These are phyloP conservation scores for Phymatocera aterrima DNA, from an alignment of 2,888 invertebrate genomes.

Conservation along the genomic window DNA sequence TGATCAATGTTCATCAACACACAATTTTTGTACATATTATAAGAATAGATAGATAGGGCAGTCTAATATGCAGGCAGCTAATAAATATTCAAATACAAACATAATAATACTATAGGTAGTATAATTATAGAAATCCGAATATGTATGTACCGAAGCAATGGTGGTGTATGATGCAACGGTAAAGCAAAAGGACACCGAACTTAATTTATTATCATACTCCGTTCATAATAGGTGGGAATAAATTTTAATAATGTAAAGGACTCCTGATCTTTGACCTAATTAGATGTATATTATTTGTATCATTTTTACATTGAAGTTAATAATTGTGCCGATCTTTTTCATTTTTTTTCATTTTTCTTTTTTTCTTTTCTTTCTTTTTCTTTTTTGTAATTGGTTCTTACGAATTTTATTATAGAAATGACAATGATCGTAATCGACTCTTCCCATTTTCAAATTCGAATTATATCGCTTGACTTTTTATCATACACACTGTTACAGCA, in stretches of 20 bases:
- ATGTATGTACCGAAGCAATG: background rate
- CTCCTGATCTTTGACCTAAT: constrained; percentile 3
- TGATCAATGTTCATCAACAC: constrained; percentile 51
- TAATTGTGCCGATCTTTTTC: background rate
- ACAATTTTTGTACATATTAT: constrained; percentile 54
- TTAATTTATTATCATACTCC: constrained; percentile 16
- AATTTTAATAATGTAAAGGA: background rate
- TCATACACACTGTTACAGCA: background rate
- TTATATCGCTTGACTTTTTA: constrained; percentile 1
- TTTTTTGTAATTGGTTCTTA: background rate
- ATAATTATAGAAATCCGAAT: constrained; percentile 29
- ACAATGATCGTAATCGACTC: too few relatives aligned
- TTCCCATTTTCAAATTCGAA: too few relatives aligned
- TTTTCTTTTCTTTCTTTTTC: background rate
- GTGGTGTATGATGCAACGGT: constrained; percentile 41
- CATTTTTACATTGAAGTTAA: background rate
- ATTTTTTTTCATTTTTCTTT: too few relatives aligned
- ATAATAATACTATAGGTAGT: constrained; percentile 33
- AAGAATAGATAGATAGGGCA: constrained; percentile 53
- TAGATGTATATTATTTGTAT: background rate
- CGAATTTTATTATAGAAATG: background rate
- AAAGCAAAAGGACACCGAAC: constrained; percentile 28
- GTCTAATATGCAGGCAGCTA: constrained; percentile 67
- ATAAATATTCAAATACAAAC: constrained; percentile 48
- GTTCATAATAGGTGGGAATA: background rate